Conservation (phyloP, 2,888 invertebrate genomes). For the Galeopsomyia nigrocyanea region DNA sequence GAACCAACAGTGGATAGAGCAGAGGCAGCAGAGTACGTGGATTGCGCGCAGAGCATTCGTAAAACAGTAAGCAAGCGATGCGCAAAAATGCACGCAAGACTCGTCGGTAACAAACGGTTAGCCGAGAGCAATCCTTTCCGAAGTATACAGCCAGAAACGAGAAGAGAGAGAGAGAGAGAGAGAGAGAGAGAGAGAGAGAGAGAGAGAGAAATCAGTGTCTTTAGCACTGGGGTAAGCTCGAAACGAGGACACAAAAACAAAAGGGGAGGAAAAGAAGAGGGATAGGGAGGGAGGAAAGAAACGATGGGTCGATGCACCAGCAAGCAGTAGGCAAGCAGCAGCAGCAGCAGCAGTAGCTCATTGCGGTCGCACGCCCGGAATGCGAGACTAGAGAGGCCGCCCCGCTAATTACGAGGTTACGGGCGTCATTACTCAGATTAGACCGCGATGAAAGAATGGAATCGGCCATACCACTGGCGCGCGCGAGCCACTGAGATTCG, state of each 20-base stretch:
- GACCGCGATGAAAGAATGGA: slow-evolving; percentile 10
- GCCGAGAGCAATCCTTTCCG: no score
- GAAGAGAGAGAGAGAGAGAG: neutral
- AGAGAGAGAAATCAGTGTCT: neutral
- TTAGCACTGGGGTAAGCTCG: no score
- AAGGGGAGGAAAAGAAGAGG: neutral
- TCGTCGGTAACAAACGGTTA: no score
- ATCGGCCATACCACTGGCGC: neutral
- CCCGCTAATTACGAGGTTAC: slow-evolving; percentile 40
- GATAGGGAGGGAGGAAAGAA: slow-evolving; percentile 16
- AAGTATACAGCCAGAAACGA: neutral
- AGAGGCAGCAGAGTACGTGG: no score
- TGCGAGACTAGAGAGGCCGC: neutral
- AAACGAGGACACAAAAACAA: no score
- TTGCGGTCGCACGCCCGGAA: slow-evolving; percentile 1
- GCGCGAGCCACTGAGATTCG: neutral
- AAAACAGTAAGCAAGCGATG: no score
- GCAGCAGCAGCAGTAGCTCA: neutral
- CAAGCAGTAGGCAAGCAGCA: no score
- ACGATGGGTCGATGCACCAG: neutral
- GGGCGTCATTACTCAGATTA: slow-evolving; percentile 38
- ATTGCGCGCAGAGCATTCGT: no score
- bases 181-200: neutral
- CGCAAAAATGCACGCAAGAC: no score
- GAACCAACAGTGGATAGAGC: neutral